phyloP scores from a whole-genome alignment of 2,797 vertebrate species.

The Leucoraja ocellata region DNA sequence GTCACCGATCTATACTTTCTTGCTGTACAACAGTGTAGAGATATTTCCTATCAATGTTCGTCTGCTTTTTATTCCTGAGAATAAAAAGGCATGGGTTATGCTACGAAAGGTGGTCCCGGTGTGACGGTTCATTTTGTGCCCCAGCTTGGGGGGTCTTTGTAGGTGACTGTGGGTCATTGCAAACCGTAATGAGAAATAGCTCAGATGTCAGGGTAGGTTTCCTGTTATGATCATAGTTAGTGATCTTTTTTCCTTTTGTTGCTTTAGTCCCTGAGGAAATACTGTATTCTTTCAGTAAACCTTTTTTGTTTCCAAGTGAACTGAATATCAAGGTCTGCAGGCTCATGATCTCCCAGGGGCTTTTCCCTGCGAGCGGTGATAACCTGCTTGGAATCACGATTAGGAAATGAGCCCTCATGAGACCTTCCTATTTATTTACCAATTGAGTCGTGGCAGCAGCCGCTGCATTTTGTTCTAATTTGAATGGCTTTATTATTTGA shows the following conservation, averaged over 20 bases:
- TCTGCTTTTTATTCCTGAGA: background rate
- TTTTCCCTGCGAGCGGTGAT: background rate
- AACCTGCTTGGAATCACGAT: background rate
- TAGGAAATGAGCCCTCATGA: background rate
- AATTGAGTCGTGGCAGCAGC: background rate
- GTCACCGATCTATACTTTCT: background rate
- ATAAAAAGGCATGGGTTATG: background rate
- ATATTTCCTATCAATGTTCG: background rate
- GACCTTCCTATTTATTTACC: background rate
- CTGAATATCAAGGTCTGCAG: background rate
- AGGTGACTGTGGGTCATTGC: background rate
- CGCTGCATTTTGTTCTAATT: background rate
- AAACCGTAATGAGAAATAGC: background rate
- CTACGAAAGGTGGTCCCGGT: background rate
- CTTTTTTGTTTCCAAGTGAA: background rate
- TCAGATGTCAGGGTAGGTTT: background rate
- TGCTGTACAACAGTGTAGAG: background rate
- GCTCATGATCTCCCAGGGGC: background rate
- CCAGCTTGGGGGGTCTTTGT: background rate
- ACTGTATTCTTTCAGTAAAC: background rate
- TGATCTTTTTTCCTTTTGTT: background rate
- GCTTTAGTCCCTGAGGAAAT: background rate
- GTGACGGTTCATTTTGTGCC: background rate
- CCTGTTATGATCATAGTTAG: background rate
- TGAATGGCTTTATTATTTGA: background rate